A percentile compares a stretch with the other conserved stretches of the same genome.
Evolutionary conservation across 2,797 vertebrate genomes (phyloP).

Genomic region (Enteromius afrohamiltoni): DNA sequence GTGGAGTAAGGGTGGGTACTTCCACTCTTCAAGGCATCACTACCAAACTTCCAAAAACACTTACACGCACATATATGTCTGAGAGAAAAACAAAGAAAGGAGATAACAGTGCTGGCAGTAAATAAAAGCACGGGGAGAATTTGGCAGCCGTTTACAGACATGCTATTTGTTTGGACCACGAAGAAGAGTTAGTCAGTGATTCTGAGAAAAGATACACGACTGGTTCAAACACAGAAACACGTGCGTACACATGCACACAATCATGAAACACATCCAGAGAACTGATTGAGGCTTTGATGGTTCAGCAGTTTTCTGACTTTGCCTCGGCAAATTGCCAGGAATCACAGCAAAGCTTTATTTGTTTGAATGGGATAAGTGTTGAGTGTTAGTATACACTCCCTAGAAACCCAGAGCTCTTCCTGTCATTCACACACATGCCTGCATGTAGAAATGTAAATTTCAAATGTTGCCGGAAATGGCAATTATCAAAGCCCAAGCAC

Average conservation of each 20-base stretch:
- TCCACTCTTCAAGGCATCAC: conserved; percentile 56
- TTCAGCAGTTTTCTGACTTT: conserved; percentile 73
- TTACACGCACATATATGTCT: not conserved
- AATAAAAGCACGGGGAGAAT: not conserved
- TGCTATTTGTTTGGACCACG: conserved; percentile 18
- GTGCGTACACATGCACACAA: conserved; percentile 20
- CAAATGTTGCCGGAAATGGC: not conserved
- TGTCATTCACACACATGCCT: not conserved
- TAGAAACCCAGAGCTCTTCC: conserved; percentile 15
- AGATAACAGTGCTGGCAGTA: conserved; percentile 61
- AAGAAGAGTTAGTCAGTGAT: conserved; percentile 20
- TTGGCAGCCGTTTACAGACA: conserved; percentile 24
- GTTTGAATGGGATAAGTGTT: conserved; percentile 29
- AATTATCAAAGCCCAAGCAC: not conserved
- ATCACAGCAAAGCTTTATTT: conserved; percentile 64
- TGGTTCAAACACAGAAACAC: conserved; percentile 25
- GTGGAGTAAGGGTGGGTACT: conserved; percentile 72
- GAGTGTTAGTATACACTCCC: conserved; percentile 24
- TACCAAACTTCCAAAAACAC: conserved; percentile 46
- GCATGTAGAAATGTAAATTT: not conserved
- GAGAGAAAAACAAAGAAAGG: conserved; percentile 49
- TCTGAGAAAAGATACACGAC: conserved; percentile 25
- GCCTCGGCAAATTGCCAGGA: conserved; percentile 70
- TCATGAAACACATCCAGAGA: conserved; percentile 29
- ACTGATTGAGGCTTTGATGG: conserved; percentile 69